Percentiles rank a stretch among this genome's conserved stretches.
phyloP scores from a whole-genome alignment of 2,797 vertebrate genomes.

The Pogonophryne albipinna region DNA sequence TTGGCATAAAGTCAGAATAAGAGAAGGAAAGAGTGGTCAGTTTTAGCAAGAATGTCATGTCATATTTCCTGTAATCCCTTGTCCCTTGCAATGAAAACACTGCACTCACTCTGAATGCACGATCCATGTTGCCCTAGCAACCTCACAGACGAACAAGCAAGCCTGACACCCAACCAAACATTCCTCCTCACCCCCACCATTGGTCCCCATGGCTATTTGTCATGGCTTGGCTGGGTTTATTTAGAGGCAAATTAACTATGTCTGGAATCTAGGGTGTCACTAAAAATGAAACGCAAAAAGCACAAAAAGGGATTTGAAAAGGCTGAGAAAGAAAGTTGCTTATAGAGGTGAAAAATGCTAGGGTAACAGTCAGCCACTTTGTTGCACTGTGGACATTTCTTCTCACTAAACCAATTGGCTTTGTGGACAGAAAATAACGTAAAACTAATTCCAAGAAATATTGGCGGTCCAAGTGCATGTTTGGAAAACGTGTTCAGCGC shows the following conservation, averaged over 20 bases:
- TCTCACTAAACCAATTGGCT: conserved; percentile 25
- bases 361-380: conserved; percentile 46
- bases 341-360: conserved; percentile 52
- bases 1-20: conserved; percentile 47
- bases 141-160: conserved; percentile 84
- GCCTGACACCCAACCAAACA: conserved; percentile 82
- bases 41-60: conserved; percentile 84
- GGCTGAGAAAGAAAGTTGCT: conserved; percentile 41
- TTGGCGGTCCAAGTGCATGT: conserved; percentile 7
- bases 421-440: conserved; percentile 27
- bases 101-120: conserved; percentile 72
- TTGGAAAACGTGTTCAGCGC: conserved; percentile 26
- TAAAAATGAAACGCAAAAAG: conserved; percentile 71
- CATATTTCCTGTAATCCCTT: conserved; percentile 90
- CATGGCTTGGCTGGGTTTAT: conserved; percentile 88
- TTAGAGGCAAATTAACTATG: conserved; percentile 89
- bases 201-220: conserved; percentile 85
- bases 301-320: conserved; percentile 68
- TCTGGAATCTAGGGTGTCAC: conserved; percentile 86
- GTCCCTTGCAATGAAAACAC: conserved; percentile 85
- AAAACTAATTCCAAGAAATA: conserved; percentile 22
- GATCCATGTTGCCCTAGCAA: conserved; percentile 82
- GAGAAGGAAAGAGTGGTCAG: conserved; percentile 54
- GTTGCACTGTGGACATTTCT: conserved; percentile 31
- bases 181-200: conserved; percentile 64